These are phyloP conservation scores for Temnothorax unifasciatus DNA, from an alignment of 2,888 invertebrate species.

Conservation along the genomic window DNA sequence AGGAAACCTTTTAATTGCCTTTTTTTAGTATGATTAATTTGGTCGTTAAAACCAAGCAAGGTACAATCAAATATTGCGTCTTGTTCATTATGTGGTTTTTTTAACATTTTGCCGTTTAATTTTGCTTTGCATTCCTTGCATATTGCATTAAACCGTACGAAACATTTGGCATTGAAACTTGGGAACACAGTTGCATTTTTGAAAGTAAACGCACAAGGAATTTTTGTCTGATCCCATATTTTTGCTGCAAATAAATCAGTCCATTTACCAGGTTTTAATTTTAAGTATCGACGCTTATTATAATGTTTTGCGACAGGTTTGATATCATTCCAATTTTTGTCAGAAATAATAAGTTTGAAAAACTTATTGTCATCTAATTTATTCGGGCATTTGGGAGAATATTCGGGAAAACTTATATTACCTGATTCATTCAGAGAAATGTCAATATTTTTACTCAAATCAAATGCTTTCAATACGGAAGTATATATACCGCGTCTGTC, in stretches of 20 bases:
- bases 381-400: no score
- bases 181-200: slow-evolving; percentile 8
- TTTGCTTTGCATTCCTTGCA: slow-evolving; percentile 40
- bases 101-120: neutral
- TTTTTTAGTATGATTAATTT: slow-evolving; percentile 20
- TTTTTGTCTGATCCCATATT: slow-evolving; percentile 21
- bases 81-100: slow-evolving; percentile 44
- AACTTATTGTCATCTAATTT: no score
- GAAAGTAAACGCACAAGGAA: neutral
- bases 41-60: slow-evolving; percentile 4
- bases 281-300: neutral
- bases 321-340: no score
- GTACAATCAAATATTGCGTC: slow-evolving; percentile 56
- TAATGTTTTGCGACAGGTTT: no score
- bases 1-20: slow-evolving; percentile 33
- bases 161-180: neutral
- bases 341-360: no score
- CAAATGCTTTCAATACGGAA: neutral
- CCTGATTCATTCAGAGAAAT: neutral
- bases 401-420: neutral
- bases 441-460: neutral
- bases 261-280: neutral
- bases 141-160: neutral
- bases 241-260: neutral
- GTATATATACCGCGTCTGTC: neutral